A percentile compares a stretch with the other conserved stretches of the same genome.
Conservation (phyloP, 2,888 invertebrate genomes). For the Altica lythri region DNA sequence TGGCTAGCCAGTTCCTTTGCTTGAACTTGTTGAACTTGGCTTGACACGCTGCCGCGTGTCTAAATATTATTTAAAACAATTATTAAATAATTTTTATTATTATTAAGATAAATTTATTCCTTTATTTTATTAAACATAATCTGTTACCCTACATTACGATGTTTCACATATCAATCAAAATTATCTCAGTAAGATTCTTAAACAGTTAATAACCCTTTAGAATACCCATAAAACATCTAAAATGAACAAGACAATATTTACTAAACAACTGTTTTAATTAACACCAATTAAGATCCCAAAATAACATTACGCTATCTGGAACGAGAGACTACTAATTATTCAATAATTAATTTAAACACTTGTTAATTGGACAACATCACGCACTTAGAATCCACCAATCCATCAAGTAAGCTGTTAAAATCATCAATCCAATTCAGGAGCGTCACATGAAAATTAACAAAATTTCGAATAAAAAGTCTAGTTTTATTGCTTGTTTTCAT, state of each 20-base stretch:
- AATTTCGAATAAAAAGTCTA: no score
- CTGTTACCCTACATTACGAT: no score
- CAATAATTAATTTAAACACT: constrained; percentile 56
- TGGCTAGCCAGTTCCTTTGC: no score
- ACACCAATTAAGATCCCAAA: constrained; percentile 36
- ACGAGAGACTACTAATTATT: constrained; percentile 45
- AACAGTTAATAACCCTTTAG: constrained; percentile 1
- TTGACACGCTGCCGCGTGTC: no score
- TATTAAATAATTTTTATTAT: no score
- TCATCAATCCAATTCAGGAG: constrained; percentile 42
- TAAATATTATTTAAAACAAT: no score
- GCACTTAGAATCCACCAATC: constrained; percentile 48
- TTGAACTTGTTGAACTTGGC: no score
- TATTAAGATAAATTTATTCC: no score
- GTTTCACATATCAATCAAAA: background rate
- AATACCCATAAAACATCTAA: constrained; percentile 2
- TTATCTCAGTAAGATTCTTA: background rate
- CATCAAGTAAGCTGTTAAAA: constrained; percentile 47
- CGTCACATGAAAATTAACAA: no score
- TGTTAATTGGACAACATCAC: constrained; percentile 54
- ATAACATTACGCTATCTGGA: constrained; percentile 44
- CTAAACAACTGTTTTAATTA: constrained; percentile 37
- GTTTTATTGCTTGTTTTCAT: no score
- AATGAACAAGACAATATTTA: constrained; percentile 29
- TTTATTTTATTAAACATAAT: no score